A percentile compares a stretch with the other conserved stretches of the same genome.
Conservation (phyloP, 2,888 invertebrate species). For the Dasysyrphus albostriatus region DNA sequence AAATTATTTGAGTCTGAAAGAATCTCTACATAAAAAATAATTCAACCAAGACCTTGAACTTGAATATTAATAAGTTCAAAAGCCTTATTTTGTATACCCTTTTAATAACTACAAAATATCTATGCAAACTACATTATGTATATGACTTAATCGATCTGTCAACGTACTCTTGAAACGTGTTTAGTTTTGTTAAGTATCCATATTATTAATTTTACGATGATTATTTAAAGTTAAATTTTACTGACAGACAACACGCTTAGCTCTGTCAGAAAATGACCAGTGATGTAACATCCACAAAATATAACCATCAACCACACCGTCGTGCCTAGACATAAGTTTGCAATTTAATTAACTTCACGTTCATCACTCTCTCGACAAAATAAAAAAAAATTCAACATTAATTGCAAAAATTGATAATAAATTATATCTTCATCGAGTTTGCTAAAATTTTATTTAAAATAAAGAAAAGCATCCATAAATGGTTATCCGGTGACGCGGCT, state of each 20-base stretch:
- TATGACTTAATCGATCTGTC: not conserved
- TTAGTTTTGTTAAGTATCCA: not conserved
- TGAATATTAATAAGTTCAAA: not conserved
- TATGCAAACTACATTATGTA: not conserved
- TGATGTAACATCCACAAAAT: constrained; percentile 42
- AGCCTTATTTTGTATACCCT: too few species aligned
- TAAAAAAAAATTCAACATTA: constrained; percentile 28
- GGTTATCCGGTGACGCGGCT: not conserved
- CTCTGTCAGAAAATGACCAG: constrained; percentile 6
- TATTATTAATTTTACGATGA: not conserved
- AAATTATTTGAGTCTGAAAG: not conserved
- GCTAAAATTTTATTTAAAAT: constrained; percentile 65
- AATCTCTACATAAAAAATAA: not conserved
- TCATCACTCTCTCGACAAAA: constrained; percentile 8
- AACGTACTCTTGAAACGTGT: not conserved
- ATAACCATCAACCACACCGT: not conserved
- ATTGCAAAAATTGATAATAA: constrained; percentile 36
- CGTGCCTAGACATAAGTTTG: constrained; percentile 45
- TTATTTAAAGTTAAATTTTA: not conserved
- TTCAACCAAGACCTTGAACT: constrained; percentile 18
- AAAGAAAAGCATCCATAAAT: constrained; percentile 49
- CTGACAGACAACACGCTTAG: constrained; percentile 19
- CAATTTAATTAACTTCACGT: constrained; percentile 56
- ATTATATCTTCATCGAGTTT: constrained; percentile 30
- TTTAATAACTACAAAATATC: too few species aligned